Conservation (phyloP, 2,888 invertebrate genomes). For the Graphium colonna region DNA sequence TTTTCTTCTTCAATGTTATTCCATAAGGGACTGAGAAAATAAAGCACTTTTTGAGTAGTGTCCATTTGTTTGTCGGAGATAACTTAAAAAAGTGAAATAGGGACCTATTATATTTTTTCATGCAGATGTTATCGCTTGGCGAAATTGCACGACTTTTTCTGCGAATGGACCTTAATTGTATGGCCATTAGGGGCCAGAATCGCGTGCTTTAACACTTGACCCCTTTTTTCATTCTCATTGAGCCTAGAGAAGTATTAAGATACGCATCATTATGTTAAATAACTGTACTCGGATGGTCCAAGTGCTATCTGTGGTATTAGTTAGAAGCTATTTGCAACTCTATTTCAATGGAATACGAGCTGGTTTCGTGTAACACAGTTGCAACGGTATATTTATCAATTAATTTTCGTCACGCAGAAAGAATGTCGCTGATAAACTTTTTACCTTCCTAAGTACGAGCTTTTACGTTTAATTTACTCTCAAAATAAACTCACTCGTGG, state of each 20-base stretch:
- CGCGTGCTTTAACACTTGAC: conserved; percentile 2
- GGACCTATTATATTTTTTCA: conserved; percentile 10
- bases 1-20: no score
- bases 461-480: neutral
- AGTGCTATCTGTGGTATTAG: conserved; percentile 2
- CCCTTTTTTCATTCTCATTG: conserved; percentile 21
- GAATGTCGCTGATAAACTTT: conserved; percentile 1
- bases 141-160: conserved; percentile 3
- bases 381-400: conserved; percentile 9
- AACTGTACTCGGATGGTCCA: conserved; percentile 21
- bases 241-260: conserved; percentile 24
- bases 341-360: neutral
- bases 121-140: conserved; percentile 11
- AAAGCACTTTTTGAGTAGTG: conserved; percentile 11
- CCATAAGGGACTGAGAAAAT: neutral
- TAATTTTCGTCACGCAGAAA: conserved; percentile 9
- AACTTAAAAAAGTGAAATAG: conserved; percentile 21
- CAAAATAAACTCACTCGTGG: neutral
- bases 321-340: conserved; percentile 4
- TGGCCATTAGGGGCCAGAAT: conserved; percentile 6
- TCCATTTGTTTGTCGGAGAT: conserved; percentile 6
- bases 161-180: conserved; percentile 1
- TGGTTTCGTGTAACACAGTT: neutral
- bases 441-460: neutral
- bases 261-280: conserved; percentile 26